A percentile compares a stretch with the other conserved stretches of the same genome.
Evolutionary conservation across 2,888 invertebrate genomes (phyloP).

Genomic region (Hydroisotoma schaefferi): DNA sequence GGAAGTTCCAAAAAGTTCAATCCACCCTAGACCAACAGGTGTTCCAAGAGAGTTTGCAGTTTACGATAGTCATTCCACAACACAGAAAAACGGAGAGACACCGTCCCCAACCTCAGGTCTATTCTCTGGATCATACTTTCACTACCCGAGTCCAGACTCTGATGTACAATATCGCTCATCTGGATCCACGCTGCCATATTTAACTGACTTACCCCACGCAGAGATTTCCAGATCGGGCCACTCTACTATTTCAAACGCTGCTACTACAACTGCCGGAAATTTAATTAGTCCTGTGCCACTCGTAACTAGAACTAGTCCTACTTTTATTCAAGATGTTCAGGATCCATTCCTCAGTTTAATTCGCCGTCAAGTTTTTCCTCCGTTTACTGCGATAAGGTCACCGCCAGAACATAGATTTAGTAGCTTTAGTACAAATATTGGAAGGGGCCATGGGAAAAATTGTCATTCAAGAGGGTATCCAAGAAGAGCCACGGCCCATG

Average conservation of each 20-base stretch:
- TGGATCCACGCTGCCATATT: slow-evolving; percentile 28
- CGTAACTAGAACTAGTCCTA: slow-evolving; percentile 35
- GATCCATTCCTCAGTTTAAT: not conserved
- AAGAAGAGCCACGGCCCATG: slow-evolving; percentile 38
- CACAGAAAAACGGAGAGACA: slow-evolving; percentile 33
- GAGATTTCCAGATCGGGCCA: slow-evolving; percentile 29
- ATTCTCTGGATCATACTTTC: slow-evolving; percentile 40
- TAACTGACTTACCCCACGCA: slow-evolving; percentile 15
- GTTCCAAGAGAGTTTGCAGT: slow-evolving; percentile 10
- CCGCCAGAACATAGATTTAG: not conserved
- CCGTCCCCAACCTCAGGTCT: slow-evolving; percentile 40
- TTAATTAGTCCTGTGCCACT: slow-evolving; percentile 22
- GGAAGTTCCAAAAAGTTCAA: not conserved
- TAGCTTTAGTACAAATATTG: not conserved
- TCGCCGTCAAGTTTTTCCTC: not conserved
- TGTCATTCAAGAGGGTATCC: slow-evolving; percentile 7
- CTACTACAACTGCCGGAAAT: slow-evolving; percentile 9
- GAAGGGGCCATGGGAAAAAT: not conserved
- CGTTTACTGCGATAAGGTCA: not conserved
- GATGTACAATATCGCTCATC: slow-evolving; percentile 34
- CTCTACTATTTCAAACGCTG: slow-evolving; percentile 23
- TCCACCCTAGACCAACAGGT: not conserved
- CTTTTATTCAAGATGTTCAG: not conserved
- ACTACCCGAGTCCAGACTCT: slow-evolving; percentile 41
- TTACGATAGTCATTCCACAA: slow-evolving; percentile 24